These are phyloP conservation scores for Vespertilio murinus DNA, from an alignment of 2,797 vertebrate species.

Conservation along the genomic window DNA sequence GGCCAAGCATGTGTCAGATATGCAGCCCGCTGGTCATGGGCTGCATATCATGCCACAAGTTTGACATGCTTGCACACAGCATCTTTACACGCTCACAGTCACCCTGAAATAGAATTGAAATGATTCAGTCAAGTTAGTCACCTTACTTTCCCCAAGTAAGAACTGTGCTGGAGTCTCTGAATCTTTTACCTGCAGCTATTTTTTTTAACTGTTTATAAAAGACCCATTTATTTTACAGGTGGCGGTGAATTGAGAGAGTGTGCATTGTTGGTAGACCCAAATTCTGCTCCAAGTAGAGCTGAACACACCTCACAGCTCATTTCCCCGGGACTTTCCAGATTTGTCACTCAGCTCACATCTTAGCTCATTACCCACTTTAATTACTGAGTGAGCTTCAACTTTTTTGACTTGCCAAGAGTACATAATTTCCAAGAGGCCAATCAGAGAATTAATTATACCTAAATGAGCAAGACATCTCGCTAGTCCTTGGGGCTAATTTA, in stretches of 20 bases:
- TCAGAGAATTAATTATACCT: conserved; percentile 5
- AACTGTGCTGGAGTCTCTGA: not conserved
- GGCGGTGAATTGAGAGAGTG: not conserved
- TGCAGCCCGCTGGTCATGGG: too few relatives aligned
- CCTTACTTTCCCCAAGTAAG: not conserved
- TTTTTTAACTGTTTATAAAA: conserved; percentile 45
- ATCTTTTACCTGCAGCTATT: not conserved
- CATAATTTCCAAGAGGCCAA: conserved; percentile 29
- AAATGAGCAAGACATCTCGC: conserved; percentile 14
- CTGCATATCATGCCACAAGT: too few relatives aligned
- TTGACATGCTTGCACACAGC: too few relatives aligned
- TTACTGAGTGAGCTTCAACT: conserved; percentile 21
- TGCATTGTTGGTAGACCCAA: not conserved
- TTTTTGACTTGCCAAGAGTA: not conserved
- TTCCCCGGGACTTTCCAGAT: not conserved
- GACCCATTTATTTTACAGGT: not conserved
- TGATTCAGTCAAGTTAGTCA: not conserved
- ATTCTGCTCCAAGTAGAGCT: not conserved
- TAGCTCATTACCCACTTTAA: conserved; percentile 32
- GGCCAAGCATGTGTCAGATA: too few relatives aligned
- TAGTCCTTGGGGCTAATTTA: not conserved
- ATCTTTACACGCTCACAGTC: not conserved
- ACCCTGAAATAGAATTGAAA: not conserved
- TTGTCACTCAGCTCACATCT: conserved; percentile 9
- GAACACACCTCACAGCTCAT: not conserved